Percentiles rank a stretch among this genome's conserved stretches.
phyloP scores from a whole-genome alignment of 2,113 vertebrate species.

The Pachycephala philippinensis region DNA sequence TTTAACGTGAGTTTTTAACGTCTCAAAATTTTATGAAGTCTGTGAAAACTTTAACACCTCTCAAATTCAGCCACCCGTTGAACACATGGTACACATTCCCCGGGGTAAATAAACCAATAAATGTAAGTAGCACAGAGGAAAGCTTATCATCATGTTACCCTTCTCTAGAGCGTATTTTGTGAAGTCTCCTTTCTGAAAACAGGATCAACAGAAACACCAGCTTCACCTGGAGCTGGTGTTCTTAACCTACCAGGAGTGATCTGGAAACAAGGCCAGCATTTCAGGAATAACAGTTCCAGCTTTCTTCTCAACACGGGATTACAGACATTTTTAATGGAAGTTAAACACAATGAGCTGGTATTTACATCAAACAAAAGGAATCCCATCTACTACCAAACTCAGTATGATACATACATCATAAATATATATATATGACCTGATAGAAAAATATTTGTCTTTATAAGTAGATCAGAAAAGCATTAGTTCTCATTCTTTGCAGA shows the following conservation, averaged over 20 bases:
- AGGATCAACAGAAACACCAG: not conserved
- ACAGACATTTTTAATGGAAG: not conserved
- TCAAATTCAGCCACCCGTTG: not conserved
- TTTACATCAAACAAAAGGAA: not conserved
- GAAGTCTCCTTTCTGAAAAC: not conserved
- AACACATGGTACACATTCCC: not conserved
- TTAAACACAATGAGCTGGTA: not conserved
- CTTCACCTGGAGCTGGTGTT: not conserved
- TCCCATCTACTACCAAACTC: not conserved
- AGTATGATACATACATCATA: not conserved
- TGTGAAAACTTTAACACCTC: not conserved
- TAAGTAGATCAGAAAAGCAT: not conserved
- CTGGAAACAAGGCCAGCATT: not conserved
- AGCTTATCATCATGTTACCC: not conserved
- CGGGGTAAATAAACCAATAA: not conserved
- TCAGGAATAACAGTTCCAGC: not conserved
- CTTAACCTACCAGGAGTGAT: not conserved
- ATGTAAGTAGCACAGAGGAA: not conserved
- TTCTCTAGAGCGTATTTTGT: not conserved
- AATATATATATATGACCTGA: too few species aligned
- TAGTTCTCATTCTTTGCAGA: not conserved
- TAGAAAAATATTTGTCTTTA: fast-evolving
- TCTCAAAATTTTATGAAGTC: not conserved
- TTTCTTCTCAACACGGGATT: not conserved
- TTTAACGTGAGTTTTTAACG: not conserved